Conservation (phyloP, 2,113 vertebrate genomes). For the Crypturellus undulatus region DNA sequence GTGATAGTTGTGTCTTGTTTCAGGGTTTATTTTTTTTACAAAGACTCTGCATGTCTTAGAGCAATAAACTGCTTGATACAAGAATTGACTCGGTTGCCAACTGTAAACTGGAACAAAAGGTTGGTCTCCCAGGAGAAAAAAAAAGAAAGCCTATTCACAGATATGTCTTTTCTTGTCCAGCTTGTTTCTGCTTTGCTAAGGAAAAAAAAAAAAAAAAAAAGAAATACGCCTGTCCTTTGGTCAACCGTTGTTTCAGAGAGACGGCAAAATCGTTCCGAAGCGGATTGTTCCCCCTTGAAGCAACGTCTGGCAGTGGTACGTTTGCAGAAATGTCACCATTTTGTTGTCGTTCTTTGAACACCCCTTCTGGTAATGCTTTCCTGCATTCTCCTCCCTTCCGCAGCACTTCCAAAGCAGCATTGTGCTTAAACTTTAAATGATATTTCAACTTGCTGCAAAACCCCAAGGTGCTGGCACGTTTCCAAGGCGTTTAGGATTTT, state of each 20-base stretch:
- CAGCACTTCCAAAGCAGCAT: background rate
- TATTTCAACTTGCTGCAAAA: slow-evolving; percentile 10
- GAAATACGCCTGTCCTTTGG: background rate
- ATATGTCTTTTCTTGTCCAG: background rate
- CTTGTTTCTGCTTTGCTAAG: background rate
- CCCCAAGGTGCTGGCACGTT: background rate
- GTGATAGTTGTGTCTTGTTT: background rate
- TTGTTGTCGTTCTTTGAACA: background rate
- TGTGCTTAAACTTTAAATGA: slow-evolving; percentile 6
- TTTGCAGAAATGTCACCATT: background rate
- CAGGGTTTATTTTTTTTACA: background rate
- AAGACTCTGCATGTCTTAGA: background rate
- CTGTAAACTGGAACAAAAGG: background rate
- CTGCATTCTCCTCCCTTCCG: background rate
- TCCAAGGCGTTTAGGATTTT: slow-evolving; percentile 25
- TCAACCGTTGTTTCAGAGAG: background rate
- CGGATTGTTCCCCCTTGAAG: background rate
- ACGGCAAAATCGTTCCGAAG: background rate
- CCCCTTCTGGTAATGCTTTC: background rate
- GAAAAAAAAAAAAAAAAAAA: background rate
- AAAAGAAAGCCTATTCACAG: background rate
- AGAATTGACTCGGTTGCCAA: background rate
- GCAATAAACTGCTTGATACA: background rate
- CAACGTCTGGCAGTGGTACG: background rate
- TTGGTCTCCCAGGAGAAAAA: background rate